These are phyloP conservation scores for Knipowitschia caucasica DNA, from an alignment of 2,797 vertebrate genomes.

Conservation along the genomic window DNA sequence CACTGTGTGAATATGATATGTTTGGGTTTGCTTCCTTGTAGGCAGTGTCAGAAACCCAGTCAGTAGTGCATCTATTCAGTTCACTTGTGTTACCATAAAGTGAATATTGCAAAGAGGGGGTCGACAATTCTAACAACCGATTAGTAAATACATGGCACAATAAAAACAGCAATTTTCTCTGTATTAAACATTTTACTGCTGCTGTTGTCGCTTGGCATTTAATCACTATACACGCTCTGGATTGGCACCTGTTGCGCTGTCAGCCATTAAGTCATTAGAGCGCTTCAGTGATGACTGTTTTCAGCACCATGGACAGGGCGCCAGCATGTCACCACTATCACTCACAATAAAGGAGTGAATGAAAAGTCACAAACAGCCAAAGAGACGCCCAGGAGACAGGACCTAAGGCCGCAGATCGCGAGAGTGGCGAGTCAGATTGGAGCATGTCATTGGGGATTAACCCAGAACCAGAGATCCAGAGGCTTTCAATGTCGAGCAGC, in stretches of 20 bases:
- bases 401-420: slow-evolving; percentile 30
- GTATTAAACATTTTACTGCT: too few relatives aligned
- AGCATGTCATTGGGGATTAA: slow-evolving; percentile 69
- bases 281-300: slow-evolving; percentile 36
- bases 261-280: slow-evolving; percentile 27
- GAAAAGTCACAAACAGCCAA: slow-evolving; percentile 7
- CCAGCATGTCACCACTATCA: slow-evolving; percentile 38
- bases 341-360: background rate
- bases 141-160: too few relatives aligned
- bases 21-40: too few relatives aligned
- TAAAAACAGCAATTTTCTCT: too few relatives aligned
- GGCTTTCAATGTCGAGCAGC: slow-evolving; percentile 55
- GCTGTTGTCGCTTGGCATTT: background rate
- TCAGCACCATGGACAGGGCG: slow-evolving; percentile 66
- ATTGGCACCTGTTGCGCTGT: slow-evolving; percentile 54
- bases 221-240: slow-evolving; percentile 4
- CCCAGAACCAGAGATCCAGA: slow-evolving; percentile 62
- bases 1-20: too few relatives aligned
- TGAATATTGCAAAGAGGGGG: too few relatives aligned
- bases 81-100: too few relatives aligned
- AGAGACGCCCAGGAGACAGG: background rate
- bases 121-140: too few relatives aligned
- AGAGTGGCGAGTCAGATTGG: slow-evolving; percentile 28
- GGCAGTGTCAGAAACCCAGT: too few relatives aligned
- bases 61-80: too few relatives aligned